Conservation (phyloP, 2,797 vertebrate species). For the Coranthus polyacanthus region DNA sequence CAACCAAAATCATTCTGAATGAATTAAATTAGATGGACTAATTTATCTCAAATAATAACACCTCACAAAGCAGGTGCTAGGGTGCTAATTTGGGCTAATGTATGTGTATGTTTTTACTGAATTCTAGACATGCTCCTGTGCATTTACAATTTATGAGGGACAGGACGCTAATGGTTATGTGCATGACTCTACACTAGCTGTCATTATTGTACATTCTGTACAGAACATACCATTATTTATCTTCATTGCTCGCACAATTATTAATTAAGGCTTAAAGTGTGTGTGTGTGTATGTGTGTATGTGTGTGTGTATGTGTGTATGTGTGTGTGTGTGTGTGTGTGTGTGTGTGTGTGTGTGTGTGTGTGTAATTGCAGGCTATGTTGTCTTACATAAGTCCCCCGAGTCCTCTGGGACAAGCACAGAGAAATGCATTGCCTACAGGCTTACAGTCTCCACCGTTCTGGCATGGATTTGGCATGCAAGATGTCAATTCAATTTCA, state of each 20-base stretch:
- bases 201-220: slow-evolving; percentile 14
- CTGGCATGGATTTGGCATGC: slow-evolving; percentile 93
- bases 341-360: slow-evolving; percentile 14
- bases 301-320: slow-evolving; percentile 10
- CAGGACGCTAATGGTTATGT: slow-evolving; percentile 11
- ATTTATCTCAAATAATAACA: slow-evolving; percentile 41
- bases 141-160: slow-evolving; percentile 3
- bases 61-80: slow-evolving; percentile 20
- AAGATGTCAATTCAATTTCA: slow-evolving; percentile 92
- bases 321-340: slow-evolving; percentile 16
- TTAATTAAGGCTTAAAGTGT: slow-evolving; percentile 28
- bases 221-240: slow-evolving; percentile 2
- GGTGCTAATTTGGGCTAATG: slow-evolving; percentile 42
- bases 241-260: slow-evolving; percentile 3
- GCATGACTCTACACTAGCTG: neutral
- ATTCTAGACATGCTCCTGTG: slow-evolving; percentile 13
- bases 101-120: slow-evolving; percentile 17
- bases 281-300: slow-evolving; percentile 15
- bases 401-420: slow-evolving; percentile 91
- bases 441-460: slow-evolving; percentile 92
- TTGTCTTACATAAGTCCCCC: slow-evolving; percentile 91
- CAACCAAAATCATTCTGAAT: slow-evolving; percentile 62
- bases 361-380: slow-evolving; percentile 28
- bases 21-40: slow-evolving; percentile 67
- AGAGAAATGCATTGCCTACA: slow-evolving; percentile 90